phyloP scores from a whole-genome alignment of 2,888 invertebrate species.

The Syritta pipiens region DNA sequence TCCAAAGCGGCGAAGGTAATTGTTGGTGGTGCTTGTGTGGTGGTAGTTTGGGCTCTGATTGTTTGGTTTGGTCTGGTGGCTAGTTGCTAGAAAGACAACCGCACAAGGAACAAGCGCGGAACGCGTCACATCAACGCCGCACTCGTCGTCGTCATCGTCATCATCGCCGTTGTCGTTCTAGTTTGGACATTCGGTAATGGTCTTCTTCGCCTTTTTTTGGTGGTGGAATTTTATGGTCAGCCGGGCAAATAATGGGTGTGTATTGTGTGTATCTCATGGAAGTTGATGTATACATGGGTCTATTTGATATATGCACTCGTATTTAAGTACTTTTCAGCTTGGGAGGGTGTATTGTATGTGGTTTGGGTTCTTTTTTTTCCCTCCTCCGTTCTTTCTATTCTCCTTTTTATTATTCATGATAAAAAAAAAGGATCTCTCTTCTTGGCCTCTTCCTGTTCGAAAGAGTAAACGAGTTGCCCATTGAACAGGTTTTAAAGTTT shows the following conservation, averaged over 20 bases:
- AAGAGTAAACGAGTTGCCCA: no score
- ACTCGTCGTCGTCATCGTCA: constrained; percentile 11
- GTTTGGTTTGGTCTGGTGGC: constrained; percentile 36
- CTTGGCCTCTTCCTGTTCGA: no score
- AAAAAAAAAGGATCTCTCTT: no score
- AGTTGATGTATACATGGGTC: neutral
- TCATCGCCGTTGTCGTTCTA: constrained; percentile 25
- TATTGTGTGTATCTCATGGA: constrained; percentile 25
- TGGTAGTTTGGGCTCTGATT: constrained; percentile 37
- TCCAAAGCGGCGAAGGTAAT: constrained; percentile 41
- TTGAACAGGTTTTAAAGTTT: no score
- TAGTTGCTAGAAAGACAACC: constrained; percentile 26
- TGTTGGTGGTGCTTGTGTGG: constrained; percentile 27
- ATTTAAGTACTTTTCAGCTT: neutral
- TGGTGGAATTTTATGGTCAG: constrained; percentile 64
- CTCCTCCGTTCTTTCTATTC: no score
- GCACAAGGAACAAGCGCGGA: constrained; percentile 15
- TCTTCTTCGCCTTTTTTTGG: constrained; percentile 43
- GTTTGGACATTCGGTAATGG: constrained; percentile 37
- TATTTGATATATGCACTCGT: neutral
- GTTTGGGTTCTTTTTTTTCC: no score
- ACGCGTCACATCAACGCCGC: constrained; percentile 18
- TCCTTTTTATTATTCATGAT: no score
- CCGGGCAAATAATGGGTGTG: constrained; percentile 50
- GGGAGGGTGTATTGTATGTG: no score